These are phyloP conservation scores for Diorhabda sublineata DNA, from an alignment of 1,140 invertebrate genomes.

Conservation along the genomic window DNA sequence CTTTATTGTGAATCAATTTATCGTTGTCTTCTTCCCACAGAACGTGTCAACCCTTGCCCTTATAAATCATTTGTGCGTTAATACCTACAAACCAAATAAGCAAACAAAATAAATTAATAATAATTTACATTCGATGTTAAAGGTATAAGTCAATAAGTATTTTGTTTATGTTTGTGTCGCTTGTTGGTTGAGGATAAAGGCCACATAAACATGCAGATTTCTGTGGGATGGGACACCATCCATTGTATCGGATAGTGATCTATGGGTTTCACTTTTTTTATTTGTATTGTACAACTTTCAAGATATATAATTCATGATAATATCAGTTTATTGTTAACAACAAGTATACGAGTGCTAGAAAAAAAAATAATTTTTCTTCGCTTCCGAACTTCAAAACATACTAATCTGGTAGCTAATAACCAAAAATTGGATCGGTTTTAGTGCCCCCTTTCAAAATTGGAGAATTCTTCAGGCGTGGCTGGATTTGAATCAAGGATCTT, in stretches of 20 bases:
- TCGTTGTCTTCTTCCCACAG: no score
- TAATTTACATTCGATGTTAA: conserved; percentile 14
- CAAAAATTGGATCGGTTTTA: no score
- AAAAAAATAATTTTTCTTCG: no score
- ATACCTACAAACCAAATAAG: background rate
- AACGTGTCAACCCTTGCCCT: background rate
- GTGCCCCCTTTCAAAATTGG: no score
- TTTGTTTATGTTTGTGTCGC: conserved; percentile 17
- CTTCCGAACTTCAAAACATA: no score
- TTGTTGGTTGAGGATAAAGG: conserved; percentile 8
- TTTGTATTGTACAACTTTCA: conserved; percentile 12
- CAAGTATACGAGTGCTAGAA: no score
- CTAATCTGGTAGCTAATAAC: no score
- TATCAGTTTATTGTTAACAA: background rate
- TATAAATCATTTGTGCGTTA: background rate
- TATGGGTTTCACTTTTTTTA: conserved; percentile 16
- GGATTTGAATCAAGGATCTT: no score
- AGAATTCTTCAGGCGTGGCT: no score
- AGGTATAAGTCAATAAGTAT: conserved; percentile 20
- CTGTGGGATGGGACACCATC: conserved; percentile 18
- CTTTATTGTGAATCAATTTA: no score
- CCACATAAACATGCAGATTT: conserved; percentile 18
- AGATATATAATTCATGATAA: background rate
- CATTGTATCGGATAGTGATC: conserved; percentile 13
- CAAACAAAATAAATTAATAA: conserved; percentile 3